Percentiles rank a stretch among this genome's conserved stretches.
Evolutionary conservation across 2,888 invertebrate species (phyloP).

Genomic region (Drosophila colorata): DNA sequence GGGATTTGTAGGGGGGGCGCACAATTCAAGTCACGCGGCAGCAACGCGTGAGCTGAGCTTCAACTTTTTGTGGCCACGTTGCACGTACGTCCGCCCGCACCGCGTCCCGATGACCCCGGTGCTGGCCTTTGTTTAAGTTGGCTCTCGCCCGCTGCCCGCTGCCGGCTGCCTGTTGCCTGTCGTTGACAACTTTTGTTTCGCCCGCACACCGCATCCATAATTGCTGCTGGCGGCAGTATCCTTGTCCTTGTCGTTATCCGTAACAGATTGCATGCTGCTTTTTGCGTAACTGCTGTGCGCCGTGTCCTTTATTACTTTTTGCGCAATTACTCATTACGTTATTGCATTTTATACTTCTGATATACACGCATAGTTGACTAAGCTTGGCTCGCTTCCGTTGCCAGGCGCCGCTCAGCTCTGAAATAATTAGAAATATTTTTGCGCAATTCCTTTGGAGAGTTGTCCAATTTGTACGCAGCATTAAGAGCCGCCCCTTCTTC

Average conservation of each 20-base stretch:
- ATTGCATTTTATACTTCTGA: conserved; percentile 78
- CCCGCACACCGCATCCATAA: conserved; percentile 53
- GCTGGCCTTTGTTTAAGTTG: conserved; percentile 67
- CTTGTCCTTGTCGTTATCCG: conserved; percentile 73
- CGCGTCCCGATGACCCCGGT: conserved; percentile 15
- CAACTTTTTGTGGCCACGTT: conserved; percentile 75
- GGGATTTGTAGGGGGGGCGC: conserved; percentile 10
- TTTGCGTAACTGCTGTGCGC: conserved; percentile 67
- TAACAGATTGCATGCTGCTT: conserved; percentile 67
- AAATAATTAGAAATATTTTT: conserved; percentile 80
- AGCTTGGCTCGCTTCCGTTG: conserved; percentile 14
- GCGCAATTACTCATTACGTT: conserved; percentile 83
- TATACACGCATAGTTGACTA: conserved; percentile 74
- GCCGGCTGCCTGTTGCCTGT: conserved; percentile 50
- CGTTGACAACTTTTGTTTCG: conserved; percentile 77
- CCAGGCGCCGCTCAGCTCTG: conserved; percentile 27
- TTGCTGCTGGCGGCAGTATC: conserved; percentile 55
- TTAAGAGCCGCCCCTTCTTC: conserved; percentile 22
- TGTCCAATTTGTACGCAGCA: conserved; percentile 51
- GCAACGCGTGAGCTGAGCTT: conserved; percentile 71
- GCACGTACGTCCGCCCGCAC: conserved; percentile 57
- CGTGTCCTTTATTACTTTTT: conserved; percentile 77
- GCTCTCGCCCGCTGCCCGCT: conserved; percentile 44
- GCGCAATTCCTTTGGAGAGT: conserved; percentile 60
- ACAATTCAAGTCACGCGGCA: conserved; percentile 74